Evolutionary conservation across 2,888 invertebrate genomes (phyloP), one percentile per base, ranked within the genome.

Genomic region (Morinoia aosen): DNA sequence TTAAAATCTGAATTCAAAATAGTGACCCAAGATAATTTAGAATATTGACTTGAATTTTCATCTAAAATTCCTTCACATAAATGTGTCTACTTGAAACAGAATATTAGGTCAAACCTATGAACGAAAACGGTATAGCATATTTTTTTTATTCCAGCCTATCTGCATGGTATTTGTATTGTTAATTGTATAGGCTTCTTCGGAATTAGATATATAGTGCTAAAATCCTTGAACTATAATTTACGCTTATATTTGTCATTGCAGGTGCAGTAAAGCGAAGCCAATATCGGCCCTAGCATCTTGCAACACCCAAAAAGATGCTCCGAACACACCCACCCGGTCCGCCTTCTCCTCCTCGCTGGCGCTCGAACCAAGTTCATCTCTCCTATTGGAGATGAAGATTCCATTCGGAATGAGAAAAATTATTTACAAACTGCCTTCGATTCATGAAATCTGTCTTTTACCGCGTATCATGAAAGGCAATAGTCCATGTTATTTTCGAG

Each of bases 381-480:
- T 48, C 39, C 19, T 90, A 48, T 39, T 5, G 90, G 39, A 39
- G 48, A 90, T 90, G 40, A 39, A 39, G n/a, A 90, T 90, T 90
- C 40, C 39, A 40, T 48, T 39, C 48, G 48, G 90, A 90, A 90
- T 40, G 90, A 39, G 39, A 48, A 88, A 90, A 90, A 40, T 90
- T 33, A 90, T 90, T 88, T 40, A 39, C 39, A 90, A 39, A 90
- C 90, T 90, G 90, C 90, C 90, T 90, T 90, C 90, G 90, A 90
- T 90, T 90, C 90, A 90, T 40, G 90, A 90, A 90, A 90, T 90
- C 90, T 90, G 90, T 90, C 90, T 40, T 48, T 40, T 19, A 40
- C 7, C 33, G n/a, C 39, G 90, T 90, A 90, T 40, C 90, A 19
- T 40, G 90, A 90, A 90, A 90, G 90, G 90, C 90, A 40, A 90